Evolutionary conservation across 2,888 invertebrate species (phyloP), one percentile per base, ranked within the genome.

Genomic region (Dendrolimus houi): DNA sequence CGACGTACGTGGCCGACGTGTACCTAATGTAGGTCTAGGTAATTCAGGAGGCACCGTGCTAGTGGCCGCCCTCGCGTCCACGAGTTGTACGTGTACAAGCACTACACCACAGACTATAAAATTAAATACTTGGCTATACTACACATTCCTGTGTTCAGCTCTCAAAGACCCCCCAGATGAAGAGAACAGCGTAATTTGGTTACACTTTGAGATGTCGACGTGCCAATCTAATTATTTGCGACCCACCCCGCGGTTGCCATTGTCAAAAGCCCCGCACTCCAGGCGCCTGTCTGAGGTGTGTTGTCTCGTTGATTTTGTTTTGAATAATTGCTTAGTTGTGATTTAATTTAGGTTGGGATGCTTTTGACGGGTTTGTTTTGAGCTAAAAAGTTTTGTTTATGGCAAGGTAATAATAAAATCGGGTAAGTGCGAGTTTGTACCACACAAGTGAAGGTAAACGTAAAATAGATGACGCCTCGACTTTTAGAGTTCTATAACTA

Each of bases 131-230:
- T 47, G 47, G 47, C 47, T 12, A 1, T 47, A 10, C 47, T 29
- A 6, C 47, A 83, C 83, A 87, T 88, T 87, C 6, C 6, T 29
- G 29, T 29, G 87, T 87, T 86, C 87, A 82, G 84, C 83, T 82
- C 81, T 81, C 80, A 79, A 77, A 76, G 73, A 77, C 77, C 79
- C 75, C 75, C 74, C 71, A 68, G 74, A 83, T 84, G 84, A 84
- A 87, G 84, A 86, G 87, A 85, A 86, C 83, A 83, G 82, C 83
- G 85, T 89, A 89, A 89, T 89, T 89, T 79, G 74, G 86, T 89
- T 90, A 87, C 85, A 84, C 87, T 89, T 89, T 85, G 89, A 90
- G 89, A 90, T 85, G 87, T 83, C 87, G 86, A 77, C 83, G 79
- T 81, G 83, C 83, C 84, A 87, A 88, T 87, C 83, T 86, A 87